These are phyloP conservation scores for Bombus fervidus DNA, from an alignment of 1,140 invertebrate genomes.

Conservation along the genomic window DNA sequence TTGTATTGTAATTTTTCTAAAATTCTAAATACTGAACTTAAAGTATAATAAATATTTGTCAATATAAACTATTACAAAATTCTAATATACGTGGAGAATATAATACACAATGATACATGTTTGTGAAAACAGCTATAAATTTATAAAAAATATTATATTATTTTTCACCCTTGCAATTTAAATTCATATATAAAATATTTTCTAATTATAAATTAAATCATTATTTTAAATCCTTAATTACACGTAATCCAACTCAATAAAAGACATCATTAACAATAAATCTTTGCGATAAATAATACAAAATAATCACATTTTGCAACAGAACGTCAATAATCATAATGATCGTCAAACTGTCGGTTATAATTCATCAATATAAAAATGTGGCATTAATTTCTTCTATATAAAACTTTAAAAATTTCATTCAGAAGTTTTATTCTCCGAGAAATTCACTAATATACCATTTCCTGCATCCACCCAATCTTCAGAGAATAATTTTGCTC, in stretches of 20 bases:
- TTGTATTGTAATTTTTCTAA: slow-evolving; percentile 15
- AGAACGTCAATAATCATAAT: neutral
- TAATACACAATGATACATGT: slow-evolving; percentile 29
- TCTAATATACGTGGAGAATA: neutral
- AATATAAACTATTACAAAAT: neutral
- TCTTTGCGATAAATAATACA: neutral
- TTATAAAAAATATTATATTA: neutral
- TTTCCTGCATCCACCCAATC: slow-evolving; percentile 77
- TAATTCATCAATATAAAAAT: neutral
- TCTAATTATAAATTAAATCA: neutral
- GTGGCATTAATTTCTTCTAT: neutral
- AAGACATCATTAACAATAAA: neutral
- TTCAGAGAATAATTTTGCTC: slow-evolving; percentile 76
- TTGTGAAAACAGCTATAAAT: neutral
- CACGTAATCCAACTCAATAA: neutral
- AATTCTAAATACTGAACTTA: neutral
- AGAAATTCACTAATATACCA: slow-evolving; percentile 77
- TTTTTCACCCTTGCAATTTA: neutral
- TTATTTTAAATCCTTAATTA: neutral
- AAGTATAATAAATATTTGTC: slow-evolving; percentile 20
- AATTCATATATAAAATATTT: neutral
- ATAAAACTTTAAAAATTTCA: neutral
- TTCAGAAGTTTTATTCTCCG: slow-evolving; percentile 64
- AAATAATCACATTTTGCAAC: neutral
- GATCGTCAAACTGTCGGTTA: neutral